phyloP scores from a whole-genome alignment of 2,797 vertebrate genomes.

The Calcarius lapponicus region DNA sequence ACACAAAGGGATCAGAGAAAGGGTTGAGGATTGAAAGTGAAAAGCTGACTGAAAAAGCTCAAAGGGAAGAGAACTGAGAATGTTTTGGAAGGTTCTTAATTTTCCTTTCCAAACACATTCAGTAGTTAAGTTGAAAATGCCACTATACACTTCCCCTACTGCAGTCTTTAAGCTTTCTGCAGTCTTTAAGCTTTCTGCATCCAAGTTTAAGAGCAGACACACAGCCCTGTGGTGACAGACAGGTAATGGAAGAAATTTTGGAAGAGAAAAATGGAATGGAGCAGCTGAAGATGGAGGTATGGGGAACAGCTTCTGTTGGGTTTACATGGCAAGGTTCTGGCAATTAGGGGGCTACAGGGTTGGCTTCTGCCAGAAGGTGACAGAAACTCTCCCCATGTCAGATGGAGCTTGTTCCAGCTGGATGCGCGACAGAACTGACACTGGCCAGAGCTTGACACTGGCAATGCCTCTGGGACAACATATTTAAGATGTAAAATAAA shows the following conservation, averaged over 20 bases:
- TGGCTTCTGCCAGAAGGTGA: background rate
- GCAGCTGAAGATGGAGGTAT: background rate
- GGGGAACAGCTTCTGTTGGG: background rate
- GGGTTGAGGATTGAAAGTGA: background rate
- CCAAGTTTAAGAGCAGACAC: background rate
- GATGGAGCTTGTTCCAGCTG: background rate
- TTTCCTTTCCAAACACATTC: background rate
- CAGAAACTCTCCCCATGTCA: background rate
- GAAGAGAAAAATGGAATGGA: background rate
- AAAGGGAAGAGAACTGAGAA: background rate
- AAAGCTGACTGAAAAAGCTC: background rate
- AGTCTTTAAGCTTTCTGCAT: background rate
- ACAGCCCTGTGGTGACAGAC: background rate
- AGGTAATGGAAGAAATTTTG: background rate
- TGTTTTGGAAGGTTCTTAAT: background rate
- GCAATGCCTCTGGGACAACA: background rate
- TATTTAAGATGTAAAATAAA: background rate
- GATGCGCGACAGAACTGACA: accelerated
- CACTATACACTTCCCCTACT: background rate
- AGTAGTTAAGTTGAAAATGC: background rate
- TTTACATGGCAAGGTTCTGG: background rate
- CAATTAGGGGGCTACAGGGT: accelerated
- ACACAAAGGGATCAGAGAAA: background rate
- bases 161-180: background rate
- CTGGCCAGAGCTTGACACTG: accelerated